Conservation (phyloP, 1,140 invertebrate species). For the Sinella curviseta region DNA sequence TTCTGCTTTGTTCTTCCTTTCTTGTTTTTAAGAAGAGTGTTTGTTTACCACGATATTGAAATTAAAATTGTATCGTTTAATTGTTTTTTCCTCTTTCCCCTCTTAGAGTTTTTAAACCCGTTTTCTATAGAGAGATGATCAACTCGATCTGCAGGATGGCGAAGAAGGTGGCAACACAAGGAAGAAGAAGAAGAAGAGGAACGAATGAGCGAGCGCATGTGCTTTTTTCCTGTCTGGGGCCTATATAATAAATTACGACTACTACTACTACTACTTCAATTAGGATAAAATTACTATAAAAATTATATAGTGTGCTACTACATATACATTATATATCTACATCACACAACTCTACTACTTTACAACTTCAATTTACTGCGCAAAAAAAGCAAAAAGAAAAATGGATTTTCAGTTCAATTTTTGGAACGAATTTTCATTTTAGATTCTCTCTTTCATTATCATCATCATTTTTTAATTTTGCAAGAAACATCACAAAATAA, state of each 20-base stretch:
- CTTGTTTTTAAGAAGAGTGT: too few relatives aligned
- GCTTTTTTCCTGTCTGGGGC: constrained; percentile 26
- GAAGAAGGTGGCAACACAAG: background rate
- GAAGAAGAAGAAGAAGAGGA: background rate
- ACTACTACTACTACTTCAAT: constrained; percentile 1
- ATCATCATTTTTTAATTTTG: background rate
- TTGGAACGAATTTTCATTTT: constrained; percentile 4
- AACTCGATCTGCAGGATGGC: too few relatives aligned
- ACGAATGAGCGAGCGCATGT: constrained; percentile 26
- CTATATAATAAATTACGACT: background rate
- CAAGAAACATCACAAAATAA: background rate
- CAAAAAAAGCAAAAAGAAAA: background rate
- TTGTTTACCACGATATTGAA: too few relatives aligned
- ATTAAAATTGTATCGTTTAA: background rate
- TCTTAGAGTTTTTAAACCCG: background rate
- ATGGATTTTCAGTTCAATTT: background rate
- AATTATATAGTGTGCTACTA: background rate
- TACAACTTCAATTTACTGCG: background rate
- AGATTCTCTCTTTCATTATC: background rate
- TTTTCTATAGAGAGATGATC: constrained; percentile 13
- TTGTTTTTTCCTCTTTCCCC: constrained; percentile 5
- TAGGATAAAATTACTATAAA: background rate
- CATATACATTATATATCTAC: background rate
- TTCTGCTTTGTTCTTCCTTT: too few relatives aligned
- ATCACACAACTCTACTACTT: background rate